Percentiles rank a stretch among this genome's conserved stretches.
Conservation (phyloP, 1,140 invertebrate genomes). For the Arctopsyche grandis region DNA sequence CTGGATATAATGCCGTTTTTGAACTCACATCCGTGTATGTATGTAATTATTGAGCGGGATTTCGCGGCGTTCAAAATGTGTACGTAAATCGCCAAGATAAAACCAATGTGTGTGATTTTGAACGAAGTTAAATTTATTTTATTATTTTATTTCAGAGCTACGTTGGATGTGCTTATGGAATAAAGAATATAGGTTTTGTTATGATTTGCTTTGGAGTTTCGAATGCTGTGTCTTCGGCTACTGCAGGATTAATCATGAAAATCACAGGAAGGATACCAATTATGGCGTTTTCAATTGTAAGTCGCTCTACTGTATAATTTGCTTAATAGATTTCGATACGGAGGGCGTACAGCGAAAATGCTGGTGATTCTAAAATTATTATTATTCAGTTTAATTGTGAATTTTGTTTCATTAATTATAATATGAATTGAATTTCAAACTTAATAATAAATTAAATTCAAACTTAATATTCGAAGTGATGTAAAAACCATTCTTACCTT, state of each 20-base stretch:
- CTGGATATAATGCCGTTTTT: constrained; percentile 7
- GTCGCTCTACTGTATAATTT: constrained; percentile 23
- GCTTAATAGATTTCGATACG: too few relatives aligned
- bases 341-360: too few relatives aligned
- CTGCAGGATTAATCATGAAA: constrained; percentile 83
- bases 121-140: background rate
- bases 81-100: background rate
- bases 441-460: too few relatives aligned
- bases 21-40: background rate
- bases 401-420: too few relatives aligned
- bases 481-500: too few relatives aligned
- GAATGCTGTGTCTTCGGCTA: constrained; percentile 83
- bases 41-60: background rate
- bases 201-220: constrained; percentile 91
- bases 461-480: too few relatives aligned
- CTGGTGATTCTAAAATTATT: too few relatives aligned
- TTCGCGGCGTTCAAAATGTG: background rate
- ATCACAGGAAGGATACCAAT: constrained; percentile 81
- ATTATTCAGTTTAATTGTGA: too few relatives aligned
- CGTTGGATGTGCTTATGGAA: constrained; percentile 89
- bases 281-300: constrained; percentile 76
- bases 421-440: too few relatives aligned
- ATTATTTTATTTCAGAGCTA: constrained; percentile 76
- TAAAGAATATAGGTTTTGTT: constrained; percentile 89
- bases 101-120: too few relatives aligned